Conservation (phyloP, 2,113 vertebrate species). For the Lipotes vexillifer region DNA sequence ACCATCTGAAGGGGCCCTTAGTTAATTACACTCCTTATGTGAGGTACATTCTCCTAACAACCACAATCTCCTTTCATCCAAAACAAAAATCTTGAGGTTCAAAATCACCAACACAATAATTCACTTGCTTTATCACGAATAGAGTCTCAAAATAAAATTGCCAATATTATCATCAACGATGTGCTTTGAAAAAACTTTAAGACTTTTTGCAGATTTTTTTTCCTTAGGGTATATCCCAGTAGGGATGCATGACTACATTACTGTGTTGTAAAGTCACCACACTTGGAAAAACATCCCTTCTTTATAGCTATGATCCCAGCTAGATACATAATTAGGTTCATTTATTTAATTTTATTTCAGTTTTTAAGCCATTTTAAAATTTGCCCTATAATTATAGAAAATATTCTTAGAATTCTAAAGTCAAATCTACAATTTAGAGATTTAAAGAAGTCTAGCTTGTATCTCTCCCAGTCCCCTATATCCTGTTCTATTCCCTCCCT, state of each 20-base stretch:
- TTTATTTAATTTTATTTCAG: background rate
- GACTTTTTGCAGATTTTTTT: background rate
- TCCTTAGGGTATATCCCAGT: background rate
- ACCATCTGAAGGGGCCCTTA: background rate
- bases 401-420: background rate
- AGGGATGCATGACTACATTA: background rate
- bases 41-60: background rate
- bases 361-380: background rate
- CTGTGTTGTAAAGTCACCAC: background rate
- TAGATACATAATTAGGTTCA: background rate
- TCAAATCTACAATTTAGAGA: background rate
- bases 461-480: background rate
- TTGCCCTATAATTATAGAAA: background rate
- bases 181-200: background rate
- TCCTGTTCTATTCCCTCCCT: background rate
- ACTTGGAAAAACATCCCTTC: background rate
- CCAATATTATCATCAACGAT: background rate
- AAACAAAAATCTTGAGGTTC: background rate
- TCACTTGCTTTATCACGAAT: background rate
- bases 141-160: background rate
- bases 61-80: background rate
- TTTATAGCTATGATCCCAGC: background rate
- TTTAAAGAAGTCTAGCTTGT: background rate
- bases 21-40: background rate
- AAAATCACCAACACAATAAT: background rate